phyloP scores from a whole-genome alignment of 2,797 vertebrate genomes.

The Gymnocypris eckloni region DNA sequence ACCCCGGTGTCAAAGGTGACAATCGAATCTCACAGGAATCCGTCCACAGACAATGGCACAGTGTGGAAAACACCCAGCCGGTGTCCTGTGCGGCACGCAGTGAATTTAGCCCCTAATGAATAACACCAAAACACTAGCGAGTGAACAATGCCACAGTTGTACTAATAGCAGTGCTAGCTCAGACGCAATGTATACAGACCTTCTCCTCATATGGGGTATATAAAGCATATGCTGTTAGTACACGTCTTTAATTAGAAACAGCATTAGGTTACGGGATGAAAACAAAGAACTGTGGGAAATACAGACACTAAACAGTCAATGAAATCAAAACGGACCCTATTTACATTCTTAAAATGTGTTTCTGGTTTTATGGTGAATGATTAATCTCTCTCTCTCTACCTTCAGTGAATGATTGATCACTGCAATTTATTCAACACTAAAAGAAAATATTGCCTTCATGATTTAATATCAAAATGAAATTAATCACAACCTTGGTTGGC shows the following conservation, averaged over 20 bases:
- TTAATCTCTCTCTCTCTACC: not conserved
- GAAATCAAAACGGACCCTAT: not conserved
- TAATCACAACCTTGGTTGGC: not conserved
- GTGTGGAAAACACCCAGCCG: slow-evolving; percentile 41
- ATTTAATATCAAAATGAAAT: not conserved
- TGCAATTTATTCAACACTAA: not conserved
- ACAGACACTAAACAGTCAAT: not conserved
- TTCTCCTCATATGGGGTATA: not conserved
- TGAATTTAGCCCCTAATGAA: slow-evolving; percentile 50
- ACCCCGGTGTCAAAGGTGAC: slow-evolving; percentile 49
- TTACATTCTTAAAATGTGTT: not conserved
- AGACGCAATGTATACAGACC: not conserved
- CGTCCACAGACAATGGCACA: slow-evolving; percentile 42
- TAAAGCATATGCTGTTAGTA: not conserved
- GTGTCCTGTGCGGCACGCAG: slow-evolving; percentile 46
- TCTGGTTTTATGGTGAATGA: not conserved
- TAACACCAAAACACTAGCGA: slow-evolving; percentile 37
- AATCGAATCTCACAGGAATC: slow-evolving; percentile 54
- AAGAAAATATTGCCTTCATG: not conserved
- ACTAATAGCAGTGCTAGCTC: slow-evolving; percentile 9
- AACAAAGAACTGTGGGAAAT: slow-evolving; percentile 8
- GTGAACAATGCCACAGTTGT: slow-evolving; percentile 53
- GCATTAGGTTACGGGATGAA: not conserved
- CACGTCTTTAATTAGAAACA: slow-evolving; percentile 8
- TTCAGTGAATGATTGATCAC: not conserved